Conservation (phyloP, 1,140 invertebrate genomes). For the Heliconius eleuchia region DNA sequence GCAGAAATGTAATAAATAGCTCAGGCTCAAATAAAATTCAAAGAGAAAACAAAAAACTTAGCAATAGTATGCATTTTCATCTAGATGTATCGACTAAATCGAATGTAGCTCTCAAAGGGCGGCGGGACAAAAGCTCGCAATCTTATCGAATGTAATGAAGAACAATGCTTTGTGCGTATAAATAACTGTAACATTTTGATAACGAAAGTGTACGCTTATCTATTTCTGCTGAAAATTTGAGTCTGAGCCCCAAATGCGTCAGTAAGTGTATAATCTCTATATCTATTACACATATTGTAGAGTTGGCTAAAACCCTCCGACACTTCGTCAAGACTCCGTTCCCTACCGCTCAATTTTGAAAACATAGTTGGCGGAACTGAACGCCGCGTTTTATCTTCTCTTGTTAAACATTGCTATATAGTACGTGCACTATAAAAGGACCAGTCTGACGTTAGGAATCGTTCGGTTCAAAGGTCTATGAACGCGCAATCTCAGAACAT, state of each 20-base stretch:
- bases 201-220: not conserved
- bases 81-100: not conserved
- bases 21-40: too few species aligned
- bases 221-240: not conserved
- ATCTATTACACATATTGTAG: too few species aligned
- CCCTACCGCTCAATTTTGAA: not conserved
- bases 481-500: slow-evolving; percentile 40
- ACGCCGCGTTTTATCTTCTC: not conserved
- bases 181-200: slow-evolving; percentile 10
- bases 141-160: slow-evolving; percentile 2
- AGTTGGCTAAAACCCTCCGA: too few species aligned
- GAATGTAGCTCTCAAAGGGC: not conserved
- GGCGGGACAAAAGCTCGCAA: slow-evolving; percentile 1
- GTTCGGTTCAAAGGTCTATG: slow-evolving; percentile 48
- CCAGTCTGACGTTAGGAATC: not conserved
- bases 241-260: not conserved
- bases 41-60: too few species aligned
- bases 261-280: not conserved
- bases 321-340: not conserved
- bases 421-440: not conserved
- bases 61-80: too few species aligned
- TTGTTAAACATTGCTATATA: not conserved
- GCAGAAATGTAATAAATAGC: too few species aligned
- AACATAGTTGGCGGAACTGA: not conserved
- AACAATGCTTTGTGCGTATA: slow-evolving; percentile 3